Evolutionary conservation across 2,797 vertebrate species (phyloP), one percentile per base, ranked within the genome.

Genomic region (Etheostoma perlongum): DNA sequence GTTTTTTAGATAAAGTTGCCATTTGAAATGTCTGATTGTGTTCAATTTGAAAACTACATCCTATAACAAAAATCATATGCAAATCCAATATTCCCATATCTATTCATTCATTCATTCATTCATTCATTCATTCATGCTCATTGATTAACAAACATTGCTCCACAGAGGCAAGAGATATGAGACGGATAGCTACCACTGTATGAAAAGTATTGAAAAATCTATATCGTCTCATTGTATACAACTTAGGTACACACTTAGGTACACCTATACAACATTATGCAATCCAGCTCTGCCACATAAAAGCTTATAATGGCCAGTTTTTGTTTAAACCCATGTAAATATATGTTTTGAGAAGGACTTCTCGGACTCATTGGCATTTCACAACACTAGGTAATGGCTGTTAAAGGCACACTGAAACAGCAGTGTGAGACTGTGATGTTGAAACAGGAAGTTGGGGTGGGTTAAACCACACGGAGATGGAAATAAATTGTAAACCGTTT

Each of bases 371-470:
- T 23, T 36, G 66, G 13, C 0, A 3, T 70, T 27, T 47, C 21
- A 23, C 66, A 72, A 62, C 46, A 4, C 5, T 3, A 4, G 14
- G n/a, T 49, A 62, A 55, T 58, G n/a, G n/a, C 59, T 4, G 67
- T 73, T 71, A 3, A 16, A 40, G 47, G 19, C 1, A 19, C n/a
- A 42, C 8, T 71, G 30, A 65, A 53, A 42, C 47, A 58, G 27
- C 46, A 14, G 1, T 52, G 57, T 71, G 58, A 25, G 62, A 67
- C 2, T 9, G 8, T 18, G 15, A 19, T 69, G 53, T 59, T 67
- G 65, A 72, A 79, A 84, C 65, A 76, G 86, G 84, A 89, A 78
- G 68, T 27, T 2, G 49, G 1, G 10, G 62, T 2, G 4, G 19
- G 49, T 59, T 67, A 14, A 4, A 58, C 42, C 54, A 65, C 47